A percentile compares a stretch with the other conserved stretches of the same genome.
phyloP scores from a whole-genome alignment of 1,140 invertebrate species.

The Diachasma alloeum region DNA sequence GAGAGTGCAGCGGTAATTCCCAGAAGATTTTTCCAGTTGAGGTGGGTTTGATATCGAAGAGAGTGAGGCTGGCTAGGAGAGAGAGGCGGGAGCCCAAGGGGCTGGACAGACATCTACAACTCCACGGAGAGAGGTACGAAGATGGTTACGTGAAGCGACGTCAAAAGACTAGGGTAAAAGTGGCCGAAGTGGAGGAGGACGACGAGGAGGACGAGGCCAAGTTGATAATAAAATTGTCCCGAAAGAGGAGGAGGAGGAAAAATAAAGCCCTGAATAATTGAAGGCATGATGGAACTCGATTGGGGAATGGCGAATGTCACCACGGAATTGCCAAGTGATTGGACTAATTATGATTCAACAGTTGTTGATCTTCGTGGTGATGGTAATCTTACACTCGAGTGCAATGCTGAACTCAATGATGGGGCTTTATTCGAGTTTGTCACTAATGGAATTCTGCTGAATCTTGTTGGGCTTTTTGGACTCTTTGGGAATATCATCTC shows the following conservation, averaged over 20 bases:
- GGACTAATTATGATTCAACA: background rate
- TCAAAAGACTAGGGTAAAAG: slow-evolving; percentile 12
- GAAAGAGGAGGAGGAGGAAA: background rate
- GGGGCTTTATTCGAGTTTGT: slow-evolving; percentile 79
- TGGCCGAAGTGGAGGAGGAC: slow-evolving; percentile 19
- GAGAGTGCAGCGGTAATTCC: background rate
- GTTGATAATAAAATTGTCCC: background rate
- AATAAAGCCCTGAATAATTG: slow-evolving; percentile 13
- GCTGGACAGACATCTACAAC: slow-evolving; percentile 23
- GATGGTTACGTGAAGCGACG: slow-evolving; percentile 32
- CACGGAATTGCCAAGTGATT: slow-evolving; percentile 5
- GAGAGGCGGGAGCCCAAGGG: slow-evolving; percentile 13
- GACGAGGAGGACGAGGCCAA: slow-evolving; percentile 16
- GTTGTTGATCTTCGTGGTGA: background rate
- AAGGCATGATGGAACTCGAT: slow-evolving; percentile 44
- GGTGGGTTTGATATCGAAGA: background rate
- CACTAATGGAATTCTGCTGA: slow-evolving; percentile 84
- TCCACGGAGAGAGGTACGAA: slow-evolving; percentile 11
- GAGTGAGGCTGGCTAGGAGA: background rate
- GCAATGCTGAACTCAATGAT: slow-evolving; percentile 61
- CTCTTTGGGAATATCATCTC: slow-evolving; percentile 90
- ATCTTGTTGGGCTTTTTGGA: slow-evolving; percentile 82
- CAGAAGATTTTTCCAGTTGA: background rate
- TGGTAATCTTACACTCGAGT: slow-evolving; percentile 42
- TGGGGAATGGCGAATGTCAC: slow-evolving; percentile 42